Conservation (phyloP, 1,140 invertebrate genomes). For the Drosophila pseudoobscura region DNA sequence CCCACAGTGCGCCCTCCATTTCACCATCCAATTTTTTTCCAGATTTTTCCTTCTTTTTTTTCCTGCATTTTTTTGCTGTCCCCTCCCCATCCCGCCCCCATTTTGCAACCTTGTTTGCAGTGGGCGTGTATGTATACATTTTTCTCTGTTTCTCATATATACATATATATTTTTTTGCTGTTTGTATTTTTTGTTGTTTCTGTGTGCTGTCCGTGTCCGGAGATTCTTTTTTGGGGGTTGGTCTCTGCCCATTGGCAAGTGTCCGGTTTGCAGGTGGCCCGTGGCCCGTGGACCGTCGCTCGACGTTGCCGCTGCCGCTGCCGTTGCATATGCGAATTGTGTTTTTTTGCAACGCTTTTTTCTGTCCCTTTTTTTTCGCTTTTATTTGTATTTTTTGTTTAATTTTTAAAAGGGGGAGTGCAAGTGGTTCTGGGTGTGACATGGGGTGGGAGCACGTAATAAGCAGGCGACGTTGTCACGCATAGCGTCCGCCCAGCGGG, state of each 20-base stretch:
- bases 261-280: constrained; percentile 76
- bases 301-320: not conserved
- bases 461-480: constrained; percentile 70
- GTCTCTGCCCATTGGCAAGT: constrained; percentile 74
- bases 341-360: constrained; percentile 41
- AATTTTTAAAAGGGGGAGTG: constrained; percentile 22
- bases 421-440: constrained; percentile 10
- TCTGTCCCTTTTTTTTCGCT: constrained; percentile 26
- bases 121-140: constrained; percentile 51
- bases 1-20: constrained; percentile 38
- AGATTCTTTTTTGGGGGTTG: constrained; percentile 63
- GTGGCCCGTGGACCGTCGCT: constrained; percentile 36
- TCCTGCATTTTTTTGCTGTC: constrained; percentile 8
- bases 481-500: constrained; percentile 17
- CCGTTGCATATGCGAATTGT: constrained; percentile 65
- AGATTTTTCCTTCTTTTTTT: constrained; percentile 37
- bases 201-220: constrained; percentile 35
- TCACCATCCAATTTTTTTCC: constrained; percentile 34
- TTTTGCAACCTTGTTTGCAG: constrained; percentile 64
- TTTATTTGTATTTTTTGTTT: constrained; percentile 32
- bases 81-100: constrained; percentile 1
- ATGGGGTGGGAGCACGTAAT: constrained; percentile 35
- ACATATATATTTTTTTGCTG: constrained; percentile 25
- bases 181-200: constrained; percentile 11
- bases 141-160: constrained; percentile 11